These are phyloP conservation scores for Alosa sapidissima DNA, from an alignment of 2,797 vertebrate species.

Conservation along the genomic window DNA sequence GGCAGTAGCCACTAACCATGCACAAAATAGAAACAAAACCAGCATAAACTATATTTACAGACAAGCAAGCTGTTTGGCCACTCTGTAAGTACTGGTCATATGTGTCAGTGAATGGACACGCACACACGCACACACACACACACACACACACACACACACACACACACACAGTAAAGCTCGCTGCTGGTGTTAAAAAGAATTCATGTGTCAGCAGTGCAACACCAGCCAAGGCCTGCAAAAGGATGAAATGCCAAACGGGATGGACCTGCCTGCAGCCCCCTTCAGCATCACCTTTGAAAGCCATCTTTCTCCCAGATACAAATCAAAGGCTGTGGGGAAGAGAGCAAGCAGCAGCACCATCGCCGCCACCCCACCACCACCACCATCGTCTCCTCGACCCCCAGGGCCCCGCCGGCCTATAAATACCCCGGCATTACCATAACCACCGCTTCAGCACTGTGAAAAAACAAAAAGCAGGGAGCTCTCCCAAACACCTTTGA, in stretches of 20 bases:
- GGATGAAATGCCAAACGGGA: background rate
- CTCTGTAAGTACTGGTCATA: background rate
- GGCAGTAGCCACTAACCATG: slow-evolving; percentile 40
- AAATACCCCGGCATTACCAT: slow-evolving; percentile 20
- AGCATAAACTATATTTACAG: background rate
- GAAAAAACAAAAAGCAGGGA: background rate
- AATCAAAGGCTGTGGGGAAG: background rate
- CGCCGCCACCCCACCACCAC: background rate
- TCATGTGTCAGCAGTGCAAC: slow-evolving; percentile 14
- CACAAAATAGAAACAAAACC: background rate
- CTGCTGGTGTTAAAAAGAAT: slow-evolving; percentile 26
- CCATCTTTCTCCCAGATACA: background rate
- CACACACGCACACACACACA: background rate
- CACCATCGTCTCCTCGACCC: background rate
- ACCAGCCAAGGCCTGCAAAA: background rate
- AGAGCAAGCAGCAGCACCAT: background rate
- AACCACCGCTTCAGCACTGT: background rate
- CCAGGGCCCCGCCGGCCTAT: background rate
- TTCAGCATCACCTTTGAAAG: background rate
- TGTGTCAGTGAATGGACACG: background rate
- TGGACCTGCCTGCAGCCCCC: background rate
- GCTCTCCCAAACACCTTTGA: background rate
- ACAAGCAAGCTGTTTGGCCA: background rate
- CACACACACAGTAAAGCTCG: slow-evolving; percentile 23
- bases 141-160: background rate